A percentile compares a stretch with the other conserved stretches of the same genome.
phyloP scores from a whole-genome alignment of 2,888 invertebrate species.

The Zele albiditarsus region DNA sequence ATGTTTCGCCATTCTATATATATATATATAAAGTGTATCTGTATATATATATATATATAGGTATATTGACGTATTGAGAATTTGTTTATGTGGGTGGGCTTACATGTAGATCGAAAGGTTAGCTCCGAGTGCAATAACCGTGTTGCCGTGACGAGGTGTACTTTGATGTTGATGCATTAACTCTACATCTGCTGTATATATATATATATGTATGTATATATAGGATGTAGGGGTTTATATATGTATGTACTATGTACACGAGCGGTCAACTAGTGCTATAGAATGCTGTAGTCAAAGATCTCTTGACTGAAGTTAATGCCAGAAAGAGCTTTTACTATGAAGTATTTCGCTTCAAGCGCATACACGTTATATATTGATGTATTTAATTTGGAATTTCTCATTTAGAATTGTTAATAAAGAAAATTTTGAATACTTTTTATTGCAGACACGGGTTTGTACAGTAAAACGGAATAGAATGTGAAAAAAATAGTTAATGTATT shows the following conservation, averaged over 20 bases:
- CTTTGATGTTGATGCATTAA: constrained; percentile 71
- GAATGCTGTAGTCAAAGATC: neutral
- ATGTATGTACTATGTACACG: constrained; percentile 1
- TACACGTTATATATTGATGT: neutral
- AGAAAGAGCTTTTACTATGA: neutral
- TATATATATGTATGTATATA: constrained; percentile 6
- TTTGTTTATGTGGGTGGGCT: constrained; percentile 7
- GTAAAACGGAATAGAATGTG: too few relatives aligned
- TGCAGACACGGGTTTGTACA: too few relatives aligned
- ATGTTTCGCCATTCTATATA: constrained; percentile 5
- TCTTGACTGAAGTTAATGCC: neutral
- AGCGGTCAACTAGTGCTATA: neutral
- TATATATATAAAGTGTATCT: neutral
- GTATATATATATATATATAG: neutral
- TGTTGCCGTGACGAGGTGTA: constrained; percentile 49
- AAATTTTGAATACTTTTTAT: too few relatives aligned
- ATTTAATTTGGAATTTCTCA: neutral
- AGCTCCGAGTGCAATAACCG: constrained; percentile 68
- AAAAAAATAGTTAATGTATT: too few relatives aligned
- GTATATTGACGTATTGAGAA: constrained; percentile 4
- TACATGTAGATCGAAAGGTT: constrained; percentile 46
- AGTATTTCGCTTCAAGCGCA: neutral
- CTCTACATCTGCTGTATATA: constrained; percentile 50
- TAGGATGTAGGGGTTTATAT: neutral
- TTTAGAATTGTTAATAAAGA: too few relatives aligned